Base-by-base conservation (phyloP, 1,140 invertebrate genomes). In the Apis laboriosa region DNA sequence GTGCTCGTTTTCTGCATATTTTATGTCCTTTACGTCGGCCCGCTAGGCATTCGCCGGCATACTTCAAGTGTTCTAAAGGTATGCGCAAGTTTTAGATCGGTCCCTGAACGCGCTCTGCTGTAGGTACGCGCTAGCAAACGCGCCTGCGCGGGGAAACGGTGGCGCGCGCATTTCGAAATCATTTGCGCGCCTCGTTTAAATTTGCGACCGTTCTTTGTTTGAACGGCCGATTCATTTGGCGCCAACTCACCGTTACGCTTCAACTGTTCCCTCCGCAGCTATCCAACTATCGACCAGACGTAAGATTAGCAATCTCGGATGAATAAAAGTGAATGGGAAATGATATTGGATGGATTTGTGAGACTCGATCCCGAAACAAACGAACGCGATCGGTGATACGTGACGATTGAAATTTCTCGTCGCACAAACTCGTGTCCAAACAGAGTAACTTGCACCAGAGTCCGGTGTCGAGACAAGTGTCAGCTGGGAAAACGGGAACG, bases 1-100 rank as follows among this genome's bases (percentile, higher is more conserved):
- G 76, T 67, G 83, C 84, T 83, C 86, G 79, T 88, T 88, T 80
- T 88, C 80, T 88, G 77, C 76, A 88, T 88, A 87, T 72, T 80
- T 88, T 85, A 88, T 83, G 75, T 68, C 70, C 67, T 17, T 24
- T 4, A 24, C 58, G 51, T n/a, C 70, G 70, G 55, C 15, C 61
- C 73, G 68, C 56, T 43, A 78, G 60, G 56, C 63, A 78, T 84
- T 74, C 71, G 66, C 70, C 61, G 78, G 78, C 83, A 81, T 71
- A 85, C 49, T 68, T 85, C 79, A 55, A 80, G 43, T 34, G 19
- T 64, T 75, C 58, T 9, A n/a, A 66, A 77, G 80, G 58, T 85
- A 84, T 74, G 85, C 58, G 53, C 5, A 21, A 85, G 70, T 86
- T 81, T 81, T 66, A 66, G 75, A 73, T 73, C 70, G 75, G 55